A percentile compares a stretch with the other conserved stretches of the same genome.
Evolutionary conservation across 2,888 invertebrate genomes (phyloP).

Genomic region (Pheosia tremula): DNA sequence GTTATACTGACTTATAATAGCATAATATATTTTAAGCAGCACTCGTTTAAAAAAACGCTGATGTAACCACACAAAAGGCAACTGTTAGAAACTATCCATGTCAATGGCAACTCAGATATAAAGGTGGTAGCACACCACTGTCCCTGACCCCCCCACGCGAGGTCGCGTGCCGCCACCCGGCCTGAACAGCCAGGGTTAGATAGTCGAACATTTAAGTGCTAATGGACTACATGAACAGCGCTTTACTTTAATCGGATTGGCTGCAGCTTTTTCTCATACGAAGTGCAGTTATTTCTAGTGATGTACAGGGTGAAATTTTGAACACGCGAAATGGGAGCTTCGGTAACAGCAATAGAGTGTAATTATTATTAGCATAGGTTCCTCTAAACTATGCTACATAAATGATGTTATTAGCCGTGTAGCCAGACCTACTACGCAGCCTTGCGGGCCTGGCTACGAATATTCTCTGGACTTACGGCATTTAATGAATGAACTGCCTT

Average conservation of each 20-base stretch:
- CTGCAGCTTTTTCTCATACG: neutral
- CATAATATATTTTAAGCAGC: too few relatives aligned
- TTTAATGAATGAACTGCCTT: too few relatives aligned
- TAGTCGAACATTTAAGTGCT: slow-evolving; percentile 40
- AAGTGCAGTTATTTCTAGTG: slow-evolving; percentile 1
- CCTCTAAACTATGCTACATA: too few relatives aligned
- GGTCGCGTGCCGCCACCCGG: slow-evolving; percentile 55
- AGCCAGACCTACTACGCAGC: too few relatives aligned
- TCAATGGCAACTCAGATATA: neutral
- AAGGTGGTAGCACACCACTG: neutral
- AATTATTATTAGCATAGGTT: too few relatives aligned
- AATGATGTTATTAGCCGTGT: too few relatives aligned
- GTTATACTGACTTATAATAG: too few relatives aligned
- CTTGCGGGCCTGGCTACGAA: too few relatives aligned
- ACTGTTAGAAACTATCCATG: neutral
- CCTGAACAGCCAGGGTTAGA: slow-evolving; percentile 56
- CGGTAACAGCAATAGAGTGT: too few relatives aligned
- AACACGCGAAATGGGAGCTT: too few relatives aligned
- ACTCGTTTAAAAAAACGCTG: neutral
- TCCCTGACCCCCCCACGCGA: slow-evolving; percentile 67
- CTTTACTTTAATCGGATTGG: slow-evolving; percentile 12
- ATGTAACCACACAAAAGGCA: neutral
- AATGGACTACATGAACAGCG: slow-evolving; percentile 14
- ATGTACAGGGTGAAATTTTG: too few relatives aligned
- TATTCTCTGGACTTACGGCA: too few relatives aligned